Percentiles rank a stretch among this genome's conserved stretches.
These are phyloP conservation scores for Philaenus spumarius DNA, from an alignment of 1,140 invertebrate genomes.

Conservation along the genomic window DNA sequence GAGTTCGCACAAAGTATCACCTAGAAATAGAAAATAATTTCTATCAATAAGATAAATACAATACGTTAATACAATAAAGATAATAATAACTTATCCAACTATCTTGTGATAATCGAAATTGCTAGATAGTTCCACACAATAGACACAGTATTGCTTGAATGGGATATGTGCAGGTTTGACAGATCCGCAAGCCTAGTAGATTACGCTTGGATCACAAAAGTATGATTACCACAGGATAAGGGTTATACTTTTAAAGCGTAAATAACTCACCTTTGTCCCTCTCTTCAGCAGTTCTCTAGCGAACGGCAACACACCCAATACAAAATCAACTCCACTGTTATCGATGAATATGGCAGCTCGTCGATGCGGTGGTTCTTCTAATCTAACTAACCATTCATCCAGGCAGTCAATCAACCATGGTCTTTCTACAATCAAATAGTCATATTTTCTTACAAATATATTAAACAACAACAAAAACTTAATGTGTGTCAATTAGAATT, in stretches of 20 bases:
- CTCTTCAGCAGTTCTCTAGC: conserved; percentile 72
- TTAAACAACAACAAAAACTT: too few relatives aligned
- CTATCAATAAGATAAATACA: too few relatives aligned
- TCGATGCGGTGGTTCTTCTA: conserved; percentile 63
- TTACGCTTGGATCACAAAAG: too few relatives aligned
- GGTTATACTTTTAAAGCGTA: background rate
- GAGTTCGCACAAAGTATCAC: conserved; percentile 89
- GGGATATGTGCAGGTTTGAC: too few relatives aligned
- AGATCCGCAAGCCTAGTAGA: too few relatives aligned
- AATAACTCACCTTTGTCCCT: conserved; percentile 66
- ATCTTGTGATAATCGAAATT: too few relatives aligned
- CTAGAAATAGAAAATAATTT: conserved; percentile 39
- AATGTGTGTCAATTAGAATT: too few relatives aligned
- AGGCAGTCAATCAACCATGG: conserved; percentile 90
- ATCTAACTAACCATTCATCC: conserved; percentile 70
- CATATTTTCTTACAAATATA: too few relatives aligned
- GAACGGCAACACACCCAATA: conserved; percentile 89
- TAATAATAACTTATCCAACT: too few relatives aligned
- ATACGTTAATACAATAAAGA: too few relatives aligned
- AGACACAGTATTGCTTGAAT: too few relatives aligned
- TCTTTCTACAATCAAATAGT: conserved; percentile 47
- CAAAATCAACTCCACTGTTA: conserved; percentile 91
- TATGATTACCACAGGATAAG: background rate
- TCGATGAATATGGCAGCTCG: conserved; percentile 93
- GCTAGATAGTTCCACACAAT: too few relatives aligned